Conservation (phyloP, 1,140 invertebrate species). For the Dreissena rostriformis region DNA sequence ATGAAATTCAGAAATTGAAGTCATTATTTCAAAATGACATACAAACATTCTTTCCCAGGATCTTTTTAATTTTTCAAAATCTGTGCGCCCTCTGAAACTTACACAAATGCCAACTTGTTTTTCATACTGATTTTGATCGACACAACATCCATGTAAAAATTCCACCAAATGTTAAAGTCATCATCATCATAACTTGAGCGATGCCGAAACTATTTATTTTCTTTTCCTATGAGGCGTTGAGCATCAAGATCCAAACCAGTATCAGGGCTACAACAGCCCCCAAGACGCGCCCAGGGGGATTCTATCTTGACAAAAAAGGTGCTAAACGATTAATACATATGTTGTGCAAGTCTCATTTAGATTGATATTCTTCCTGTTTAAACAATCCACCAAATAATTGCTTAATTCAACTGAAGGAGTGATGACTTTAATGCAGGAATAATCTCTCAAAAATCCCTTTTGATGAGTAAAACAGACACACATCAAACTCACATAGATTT, state of each 20-base stretch:
- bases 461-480: not conserved
- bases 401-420: not conserved
- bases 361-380: not conserved
- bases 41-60: too few species aligned
- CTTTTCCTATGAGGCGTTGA: constrained; percentile 39
- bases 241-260: constrained; percentile 40
- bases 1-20: too few species aligned
- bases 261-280: constrained; percentile 5
- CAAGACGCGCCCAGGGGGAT: not conserved
- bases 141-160: constrained; percentile 39
- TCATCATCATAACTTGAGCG: constrained; percentile 32
- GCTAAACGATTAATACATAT: constrained; percentile 29
- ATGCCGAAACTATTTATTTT: constrained; percentile 37
- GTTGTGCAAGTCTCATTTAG: constrained; percentile 32
- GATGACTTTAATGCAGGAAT: not conserved
- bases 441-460: not conserved
- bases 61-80: too few species aligned
- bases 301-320: constrained; percentile 3
- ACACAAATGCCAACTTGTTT: constrained; percentile 37
- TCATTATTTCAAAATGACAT: too few species aligned
- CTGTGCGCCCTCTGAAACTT: not conserved
- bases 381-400: not conserved
- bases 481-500: not conserved
- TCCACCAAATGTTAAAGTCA: constrained; percentile 28
- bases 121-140: constrained; percentile 37